These are phyloP conservation scores for Geopemphigus sp. DNA, from an alignment of 1,140 invertebrate genomes.

Conservation along the genomic window DNA sequence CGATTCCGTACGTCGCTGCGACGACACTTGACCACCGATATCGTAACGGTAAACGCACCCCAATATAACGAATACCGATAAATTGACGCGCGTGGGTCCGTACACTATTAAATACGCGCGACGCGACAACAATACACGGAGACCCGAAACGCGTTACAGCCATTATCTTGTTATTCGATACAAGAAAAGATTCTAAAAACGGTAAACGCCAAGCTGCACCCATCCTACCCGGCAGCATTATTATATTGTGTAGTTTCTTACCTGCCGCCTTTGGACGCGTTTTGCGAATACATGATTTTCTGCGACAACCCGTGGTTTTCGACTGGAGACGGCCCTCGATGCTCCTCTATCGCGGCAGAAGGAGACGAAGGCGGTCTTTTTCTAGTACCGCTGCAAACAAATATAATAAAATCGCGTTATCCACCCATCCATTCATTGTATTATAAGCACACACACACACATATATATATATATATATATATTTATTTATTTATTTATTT, in stretches of 20 bases:
- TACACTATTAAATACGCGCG: too few species aligned
- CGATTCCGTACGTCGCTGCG: background rate
- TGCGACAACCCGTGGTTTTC: background rate
- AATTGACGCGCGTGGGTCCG: too few species aligned
- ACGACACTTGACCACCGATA: conserved; percentile 33
- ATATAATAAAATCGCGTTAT: background rate
- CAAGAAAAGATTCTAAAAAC: conserved; percentile 3
- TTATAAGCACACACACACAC: too few species aligned
- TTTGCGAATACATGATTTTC: conserved; percentile 29
- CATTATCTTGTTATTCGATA: too few species aligned
- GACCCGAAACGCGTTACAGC: too few species aligned
- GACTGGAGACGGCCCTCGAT: background rate
- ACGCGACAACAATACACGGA: background rate
- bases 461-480: too few species aligned
- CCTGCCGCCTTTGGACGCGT: conserved; percentile 33
- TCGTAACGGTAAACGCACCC: conserved; percentile 13
- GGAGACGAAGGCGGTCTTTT: background rate
- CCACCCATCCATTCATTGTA: too few species aligned
- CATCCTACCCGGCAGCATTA: background rate
- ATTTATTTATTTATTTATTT: too few species aligned
- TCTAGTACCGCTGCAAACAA: background rate
- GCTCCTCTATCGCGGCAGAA: background rate
- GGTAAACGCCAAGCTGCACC: background rate
- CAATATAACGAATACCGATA: too few species aligned
- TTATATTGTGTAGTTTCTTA: background rate